Evolutionary conservation across 2,797 vertebrate species (phyloP).

Genomic region (Fistularia tabacaria): DNA sequence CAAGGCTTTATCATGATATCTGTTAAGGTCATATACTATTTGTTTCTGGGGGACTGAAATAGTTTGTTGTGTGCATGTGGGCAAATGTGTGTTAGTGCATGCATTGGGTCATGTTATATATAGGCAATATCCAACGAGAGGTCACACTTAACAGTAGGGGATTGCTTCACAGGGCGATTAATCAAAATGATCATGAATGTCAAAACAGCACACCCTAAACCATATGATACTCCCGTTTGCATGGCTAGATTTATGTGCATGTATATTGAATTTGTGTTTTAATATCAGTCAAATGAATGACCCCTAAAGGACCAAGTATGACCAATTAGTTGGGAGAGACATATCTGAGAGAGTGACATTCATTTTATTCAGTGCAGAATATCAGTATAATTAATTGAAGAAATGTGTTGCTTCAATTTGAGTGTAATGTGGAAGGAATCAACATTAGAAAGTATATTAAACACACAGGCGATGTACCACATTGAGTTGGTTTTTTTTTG

Average conservation of each 20-base stretch:
- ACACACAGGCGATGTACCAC: too few relatives aligned
- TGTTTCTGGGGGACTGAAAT: constrained; percentile 25
- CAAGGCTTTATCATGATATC: constrained; percentile 25
- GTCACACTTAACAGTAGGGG: constrained; percentile 50
- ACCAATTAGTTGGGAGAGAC: too few relatives aligned
- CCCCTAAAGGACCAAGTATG: not conserved
- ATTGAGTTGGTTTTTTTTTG: too few relatives aligned
- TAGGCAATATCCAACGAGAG: constrained; percentile 31
- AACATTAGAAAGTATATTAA: too few relatives aligned
- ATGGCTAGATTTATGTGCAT: constrained; percentile 39
- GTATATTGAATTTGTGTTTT: constrained; percentile 31
- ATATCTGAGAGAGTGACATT: too few relatives aligned
- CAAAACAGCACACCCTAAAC: constrained; percentile 39
- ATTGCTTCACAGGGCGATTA: constrained; percentile 55
- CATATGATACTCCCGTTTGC: constrained; percentile 51
- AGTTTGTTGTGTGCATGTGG: constrained; percentile 31
- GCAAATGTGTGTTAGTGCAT: not conserved
- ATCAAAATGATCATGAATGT: constrained; percentile 69
- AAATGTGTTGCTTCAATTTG: too few relatives aligned
- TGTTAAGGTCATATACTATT: constrained; percentile 46
- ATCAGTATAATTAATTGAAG: too few relatives aligned
- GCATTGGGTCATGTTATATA: constrained; percentile 37
- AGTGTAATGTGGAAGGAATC: too few relatives aligned
- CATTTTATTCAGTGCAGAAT: too few relatives aligned
- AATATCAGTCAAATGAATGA: constrained; percentile 19